phyloP scores from a whole-genome alignment of 1,140 invertebrate genomes.

The Nephila pilipes region DNA sequence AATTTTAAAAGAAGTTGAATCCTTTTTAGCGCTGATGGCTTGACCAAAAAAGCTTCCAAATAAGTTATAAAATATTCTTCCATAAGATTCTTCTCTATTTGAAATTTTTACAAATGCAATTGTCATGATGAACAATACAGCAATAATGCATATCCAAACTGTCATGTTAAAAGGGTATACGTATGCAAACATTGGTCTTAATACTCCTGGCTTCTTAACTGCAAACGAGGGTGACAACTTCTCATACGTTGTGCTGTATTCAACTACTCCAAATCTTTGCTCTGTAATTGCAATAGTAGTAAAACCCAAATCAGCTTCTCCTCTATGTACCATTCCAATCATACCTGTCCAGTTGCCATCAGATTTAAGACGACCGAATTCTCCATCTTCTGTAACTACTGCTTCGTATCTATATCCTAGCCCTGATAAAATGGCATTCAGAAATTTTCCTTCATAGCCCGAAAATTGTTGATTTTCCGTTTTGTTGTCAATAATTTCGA shows the following conservation, averaged over 20 bases:
- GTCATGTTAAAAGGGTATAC: neutral
- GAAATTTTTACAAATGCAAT: neutral
- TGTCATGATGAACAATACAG: neutral
- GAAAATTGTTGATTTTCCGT: neutral
- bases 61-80: neutral
- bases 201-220: neutral
- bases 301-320: neutral
- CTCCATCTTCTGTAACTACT: neutral
- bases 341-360: conserved; percentile 27
- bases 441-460: neutral
- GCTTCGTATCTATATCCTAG: neutral
- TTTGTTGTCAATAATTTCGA: neutral
- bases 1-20: neutral
- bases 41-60: neutral
- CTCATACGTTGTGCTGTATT: neutral
- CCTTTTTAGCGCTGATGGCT: neutral
- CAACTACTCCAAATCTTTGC: neutral
- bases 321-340: conserved; percentile 35
- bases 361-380: neutral
- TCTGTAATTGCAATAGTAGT: neutral
- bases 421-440: neutral
- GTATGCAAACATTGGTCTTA: neutral
- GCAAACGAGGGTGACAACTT: neutral
- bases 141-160: neutral
- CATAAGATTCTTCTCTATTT: neutral